Base-by-base conservation (phyloP, 2,113 vertebrate species). In the Pelecanus crispus region DNA sequence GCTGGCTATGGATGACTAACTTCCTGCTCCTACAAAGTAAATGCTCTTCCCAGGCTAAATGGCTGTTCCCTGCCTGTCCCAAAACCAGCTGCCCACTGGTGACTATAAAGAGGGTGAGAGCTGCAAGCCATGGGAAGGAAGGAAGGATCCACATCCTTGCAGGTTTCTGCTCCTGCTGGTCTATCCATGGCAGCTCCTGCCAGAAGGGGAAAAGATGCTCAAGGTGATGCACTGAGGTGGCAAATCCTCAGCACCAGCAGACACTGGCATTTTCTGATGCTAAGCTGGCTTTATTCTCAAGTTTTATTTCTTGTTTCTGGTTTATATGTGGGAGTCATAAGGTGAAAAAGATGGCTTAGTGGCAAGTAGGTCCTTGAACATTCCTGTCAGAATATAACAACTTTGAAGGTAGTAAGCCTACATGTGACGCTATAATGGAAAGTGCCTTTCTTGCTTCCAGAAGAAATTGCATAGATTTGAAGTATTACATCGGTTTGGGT, bases 131-230 rank as follows among this genome's bases (percentile, higher is more conserved):
- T 40, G 15, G 44, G 24, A 63, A 59, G 45, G 52, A 32, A 22
- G 29, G 29, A 66, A 55, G 8, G 22, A 59, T 17, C 31, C 21
- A 22, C 11, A 25, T 5, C 5, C 15, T 70, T 4, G 0, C 0
- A 3, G 29, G 9, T 58, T 88, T 91, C 49, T 68, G 17, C 25
- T 56, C 9, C 9, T 21, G 4, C 38, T 6, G 6, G 5, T 50
- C 32, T 59, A 3, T 19, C 40, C 2, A 4, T 16, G 29, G 17
- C 24, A 61, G 28, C 42, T 19, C 15, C 32, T 83, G n/a, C 42
- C 49, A 38, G 65, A 67, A 32, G 9, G 13, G 28, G 20, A 44
- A 45, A n/a, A 1, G 2, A 8, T 44, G 40, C 40, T 66, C 47
- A 45, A 10, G 29, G 25, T 40, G 59, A 38, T 28, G 17, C 20